These are phyloP conservation scores for Drosophila gaucha DNA, from an alignment of 2,888 invertebrate species.

Conservation along the genomic window DNA sequence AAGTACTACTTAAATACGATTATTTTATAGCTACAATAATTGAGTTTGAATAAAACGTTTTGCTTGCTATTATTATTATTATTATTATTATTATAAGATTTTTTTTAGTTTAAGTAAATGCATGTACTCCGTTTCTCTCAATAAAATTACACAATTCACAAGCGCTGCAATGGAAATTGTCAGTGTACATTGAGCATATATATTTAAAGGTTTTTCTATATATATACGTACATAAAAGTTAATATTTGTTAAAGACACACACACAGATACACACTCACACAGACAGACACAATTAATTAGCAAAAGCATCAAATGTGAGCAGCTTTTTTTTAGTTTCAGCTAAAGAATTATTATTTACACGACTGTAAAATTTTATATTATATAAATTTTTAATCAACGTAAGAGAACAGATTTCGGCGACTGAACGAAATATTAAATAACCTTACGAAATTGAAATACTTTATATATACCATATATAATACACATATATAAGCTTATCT, in stretches of 20 bases:
- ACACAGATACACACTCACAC: conserved; percentile 23
- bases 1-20: conserved; percentile 29
- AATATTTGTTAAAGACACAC: conserved; percentile 22
- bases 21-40: conserved; percentile 27
- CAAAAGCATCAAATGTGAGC: conserved; percentile 16
- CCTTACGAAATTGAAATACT: not conserved
- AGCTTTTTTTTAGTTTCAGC: conserved; percentile 1
- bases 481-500: too few relatives aligned
- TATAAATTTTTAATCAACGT: conserved; percentile 5
- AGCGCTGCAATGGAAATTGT: conserved; percentile 61
- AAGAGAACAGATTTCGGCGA: too few relatives aligned
- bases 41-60: conserved; percentile 34
- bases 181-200: conserved; percentile 46
- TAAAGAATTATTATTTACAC: conserved; percentile 29
- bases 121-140: conserved; percentile 71
- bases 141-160: conserved; percentile 37
- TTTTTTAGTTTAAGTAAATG: conserved; percentile 61
- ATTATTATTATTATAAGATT: not conserved
- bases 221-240: conserved; percentile 7
- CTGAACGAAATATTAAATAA: not conserved
- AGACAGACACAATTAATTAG: conserved; percentile 13
- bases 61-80: conserved; percentile 29
- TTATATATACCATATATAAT: too few relatives aligned
- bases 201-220: conserved; percentile 1
- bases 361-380: conserved; percentile 1